Evolutionary conservation across 1,140 invertebrate species (phyloP).

Genomic region (Lepidotrigona ventralis): DNA sequence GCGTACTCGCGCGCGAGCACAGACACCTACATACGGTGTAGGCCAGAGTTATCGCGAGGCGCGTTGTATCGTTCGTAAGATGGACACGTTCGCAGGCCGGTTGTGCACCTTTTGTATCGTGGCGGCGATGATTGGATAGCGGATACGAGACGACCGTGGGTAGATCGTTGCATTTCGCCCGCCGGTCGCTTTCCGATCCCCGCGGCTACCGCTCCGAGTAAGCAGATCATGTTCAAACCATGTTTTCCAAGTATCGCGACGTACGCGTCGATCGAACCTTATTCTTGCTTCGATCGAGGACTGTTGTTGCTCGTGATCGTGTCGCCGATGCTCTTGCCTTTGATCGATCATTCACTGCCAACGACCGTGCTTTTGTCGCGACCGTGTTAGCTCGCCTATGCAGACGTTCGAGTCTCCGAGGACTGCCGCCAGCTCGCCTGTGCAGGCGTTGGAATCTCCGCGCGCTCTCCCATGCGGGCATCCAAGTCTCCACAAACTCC

Average conservation of each 20-base stretch:
- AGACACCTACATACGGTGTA: neutral
- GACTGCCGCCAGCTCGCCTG: neutral
- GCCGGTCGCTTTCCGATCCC: conserved; percentile 50
- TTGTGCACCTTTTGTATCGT: conserved; percentile 43
- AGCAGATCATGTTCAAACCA: conserved; percentile 45
- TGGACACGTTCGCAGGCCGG: conserved; percentile 37
- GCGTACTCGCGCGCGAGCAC: conserved; percentile 20
- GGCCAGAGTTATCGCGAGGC: neutral
- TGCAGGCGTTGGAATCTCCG: neutral
- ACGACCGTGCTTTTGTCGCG: neutral
- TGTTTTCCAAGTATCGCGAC: conserved; percentile 9
- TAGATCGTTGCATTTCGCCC: conserved; percentile 48
- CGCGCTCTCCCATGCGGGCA: too few relatives aligned
- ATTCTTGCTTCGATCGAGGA: conserved; percentile 54
- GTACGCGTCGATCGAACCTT: conserved; percentile 45
- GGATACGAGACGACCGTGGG: conserved; percentile 38
- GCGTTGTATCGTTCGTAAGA: conserved; percentile 32
- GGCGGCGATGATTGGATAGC: conserved; percentile 41
- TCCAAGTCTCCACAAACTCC: too few relatives aligned
- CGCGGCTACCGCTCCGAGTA: conserved; percentile 44
- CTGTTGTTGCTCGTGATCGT: conserved; percentile 33
- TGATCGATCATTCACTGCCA: conserved; percentile 32
- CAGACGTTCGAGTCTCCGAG: too few relatives aligned
- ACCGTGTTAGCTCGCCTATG: neutral
- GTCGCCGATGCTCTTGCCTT: conserved; percentile 58